A percentile compares a stretch with the other conserved stretches of the same genome.
Conservation (phyloP, 2,113 vertebrate species). For the Limnothrissa miodon region DNA sequence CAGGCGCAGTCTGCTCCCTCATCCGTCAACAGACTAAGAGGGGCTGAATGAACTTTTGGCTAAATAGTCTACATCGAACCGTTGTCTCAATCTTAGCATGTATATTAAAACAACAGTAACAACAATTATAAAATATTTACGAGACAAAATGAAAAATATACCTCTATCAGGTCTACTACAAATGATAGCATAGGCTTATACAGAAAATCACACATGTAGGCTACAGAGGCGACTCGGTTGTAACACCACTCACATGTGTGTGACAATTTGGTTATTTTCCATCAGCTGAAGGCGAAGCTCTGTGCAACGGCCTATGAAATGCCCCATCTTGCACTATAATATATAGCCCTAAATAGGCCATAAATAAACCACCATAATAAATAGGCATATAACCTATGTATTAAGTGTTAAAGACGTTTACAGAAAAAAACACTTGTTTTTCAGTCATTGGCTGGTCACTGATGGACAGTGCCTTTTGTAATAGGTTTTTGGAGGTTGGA, state of each 20-base stretch:
- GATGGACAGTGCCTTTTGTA: background rate
- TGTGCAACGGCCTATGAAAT: background rate
- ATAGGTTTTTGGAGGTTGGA: background rate
- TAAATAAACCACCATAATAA: background rate
- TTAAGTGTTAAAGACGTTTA: too few relatives aligned
- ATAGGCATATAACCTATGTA: too few relatives aligned
- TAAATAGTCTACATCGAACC: background rate
- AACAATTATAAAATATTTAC: background rate
- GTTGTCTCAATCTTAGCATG: background rate
- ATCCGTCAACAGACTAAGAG: conserved; percentile 35
- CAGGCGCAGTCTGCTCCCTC: conserved; percentile 38
- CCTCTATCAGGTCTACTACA: background rate
- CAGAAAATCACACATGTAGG: background rate
- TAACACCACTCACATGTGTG: background rate
- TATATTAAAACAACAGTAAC: background rate
- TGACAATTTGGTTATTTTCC: background rate
- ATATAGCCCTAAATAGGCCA: background rate
- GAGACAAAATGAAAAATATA: background rate
- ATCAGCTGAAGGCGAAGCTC: background rate
- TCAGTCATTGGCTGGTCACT: background rate
- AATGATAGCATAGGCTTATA: background rate
- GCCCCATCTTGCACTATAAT: background rate
- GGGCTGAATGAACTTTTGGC: conserved; percentile 24
- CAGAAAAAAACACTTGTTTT: background rate
- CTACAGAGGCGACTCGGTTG: background rate